Base-by-base conservation (phyloP, 2,113 vertebrate genomes). In the Macquaria ambigua region DNA sequence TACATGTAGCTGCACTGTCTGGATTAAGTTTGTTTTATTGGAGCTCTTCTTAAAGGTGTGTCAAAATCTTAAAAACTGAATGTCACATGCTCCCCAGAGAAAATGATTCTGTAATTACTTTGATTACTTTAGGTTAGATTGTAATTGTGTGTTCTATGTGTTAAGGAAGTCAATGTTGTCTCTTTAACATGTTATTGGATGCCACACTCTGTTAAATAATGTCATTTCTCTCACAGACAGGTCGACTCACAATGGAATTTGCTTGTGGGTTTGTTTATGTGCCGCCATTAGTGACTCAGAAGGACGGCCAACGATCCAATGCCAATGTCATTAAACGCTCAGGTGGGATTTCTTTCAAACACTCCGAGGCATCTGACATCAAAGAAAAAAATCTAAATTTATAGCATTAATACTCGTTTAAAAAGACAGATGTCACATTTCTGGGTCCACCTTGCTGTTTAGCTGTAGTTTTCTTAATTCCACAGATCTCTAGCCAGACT, bases 201-300 rank as follows among this genome's bases (percentile, higher is more conserved):
- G 23, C 63, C 6, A 12, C 12, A 10, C n/a, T 52, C 5, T 66
- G 4, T 71, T 81, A 12, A 61, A 56, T 56, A 3, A 6, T 43
- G 1, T 75, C 18, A 5, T 48, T 53, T 79, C 15, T 68, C 28
- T 66, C 18, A 8, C 39, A 81, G 62, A 25, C 78, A 78, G 73
- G 34, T 56, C 43, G 48, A 48, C 55, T 48, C 59, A 81, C 71
- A 9, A 96, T 96, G 95, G 95, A 96, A 82, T 95, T 96, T 89
- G 94, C 94, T 64, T 95, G 94, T 83, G 84, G 69, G 28, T 96
- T 92, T 92, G 90, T 95, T 84, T 95, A 95, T 62, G 90, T 94
- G 46, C 86, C 89, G 1, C 91, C 91, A 6, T 23, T 75, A 14
- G 21, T 67, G 86, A 85, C 4, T 82, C 89, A 87, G 74, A 91